A percentile compares a stretch with the other conserved stretches of the same genome.
Conservation (phyloP, 1,140 invertebrate genomes). For the Brachionus sp. region DNA sequence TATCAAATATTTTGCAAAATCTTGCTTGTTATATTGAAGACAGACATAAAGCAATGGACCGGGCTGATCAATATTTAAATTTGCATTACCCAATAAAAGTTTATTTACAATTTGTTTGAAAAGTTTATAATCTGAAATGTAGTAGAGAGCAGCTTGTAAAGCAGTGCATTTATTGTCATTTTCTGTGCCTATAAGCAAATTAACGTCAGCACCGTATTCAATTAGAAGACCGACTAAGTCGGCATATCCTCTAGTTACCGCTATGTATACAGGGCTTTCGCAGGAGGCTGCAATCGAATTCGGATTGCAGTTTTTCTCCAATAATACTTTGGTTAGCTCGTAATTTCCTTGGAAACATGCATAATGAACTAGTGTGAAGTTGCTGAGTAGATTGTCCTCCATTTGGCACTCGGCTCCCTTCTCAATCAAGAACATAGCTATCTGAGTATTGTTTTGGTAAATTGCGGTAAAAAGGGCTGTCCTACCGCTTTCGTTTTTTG, state of each 20-base stretch:
- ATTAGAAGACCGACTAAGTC: conserved; percentile 73
- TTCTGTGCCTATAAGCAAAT: conserved; percentile 56
- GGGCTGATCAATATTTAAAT: conserved; percentile 31
- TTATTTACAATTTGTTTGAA: conserved; percentile 44
- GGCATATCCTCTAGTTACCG: conserved; percentile 76
- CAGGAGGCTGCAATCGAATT: conserved; percentile 23
- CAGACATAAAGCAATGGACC: conserved; percentile 29
- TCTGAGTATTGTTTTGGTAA: conserved; percentile 40
- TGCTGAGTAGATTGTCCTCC: background rate
- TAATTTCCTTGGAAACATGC: conserved; percentile 39
- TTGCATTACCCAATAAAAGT: conserved; percentile 33
- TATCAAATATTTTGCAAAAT: conserved; percentile 34
- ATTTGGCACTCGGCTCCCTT: background rate
- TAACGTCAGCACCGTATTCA: conserved; percentile 71
- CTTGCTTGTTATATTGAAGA: conserved; percentile 31
- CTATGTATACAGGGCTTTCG: conserved; percentile 77
- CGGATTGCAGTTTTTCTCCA: conserved; percentile 8
- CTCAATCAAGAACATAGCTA: conserved; percentile 27
- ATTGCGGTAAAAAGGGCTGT: conserved; percentile 7
- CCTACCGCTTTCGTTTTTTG: conserved; percentile 23
- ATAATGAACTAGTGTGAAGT: conserved; percentile 16
- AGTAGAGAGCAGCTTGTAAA: conserved; percentile 32
- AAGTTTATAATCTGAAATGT: conserved; percentile 41
- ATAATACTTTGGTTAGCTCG: background rate
- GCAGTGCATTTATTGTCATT: conserved; percentile 39